Evolutionary conservation across 1,140 invertebrate species (phyloP), one percentile per base, ranked within the genome.

Genomic region (Amphibalanus amphitrite): DNA sequence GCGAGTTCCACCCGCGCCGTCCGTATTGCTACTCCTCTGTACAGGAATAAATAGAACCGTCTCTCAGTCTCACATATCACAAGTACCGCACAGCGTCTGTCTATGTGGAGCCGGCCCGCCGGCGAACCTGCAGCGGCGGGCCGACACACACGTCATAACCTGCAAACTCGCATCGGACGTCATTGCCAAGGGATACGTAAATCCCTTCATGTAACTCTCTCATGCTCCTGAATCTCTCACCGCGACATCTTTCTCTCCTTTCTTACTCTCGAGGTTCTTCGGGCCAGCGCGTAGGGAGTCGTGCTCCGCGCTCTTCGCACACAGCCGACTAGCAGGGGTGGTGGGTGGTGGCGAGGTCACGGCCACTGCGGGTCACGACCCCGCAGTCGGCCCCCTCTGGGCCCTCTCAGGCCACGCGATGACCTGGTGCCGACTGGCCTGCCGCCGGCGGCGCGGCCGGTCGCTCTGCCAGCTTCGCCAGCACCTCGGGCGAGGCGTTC

Each of bases 401-500:
- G 4, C 33, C 15, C 33, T 38, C 33, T 38, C 33, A 38, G 33
- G 33, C 33, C 33, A 38, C 33, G 15, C 33, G 33, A 15, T 38
- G 59, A 74, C 72, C 26, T 73, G 72, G 59, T 75, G 73, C 28
- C 72, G 71, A n/a, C 75, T 73, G n/a, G 73, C 72, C 23, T 73
- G 67, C 17, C 73, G 73, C 40, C 73, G 69, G 65, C 74, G 74
- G 30, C 70, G 28, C 28, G 70, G 73, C 69, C 71, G 65, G 65
- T 28, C 10, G 28, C 65, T 8, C n/a, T 3, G 8, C 65, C 65
- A 67, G 26, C 81, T 90, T 89, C 74, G 89, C 86, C 77, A 96
- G 83, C 3, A 90, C 93, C 80, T 97, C 93, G 77, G 88, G 88
- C 71, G 88, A 86, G 69, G 92, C 93, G 78, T 92, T 88, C 71